Conservation (phyloP, 1,140 invertebrate genomes). For the Drosophila seguyi region DNA sequence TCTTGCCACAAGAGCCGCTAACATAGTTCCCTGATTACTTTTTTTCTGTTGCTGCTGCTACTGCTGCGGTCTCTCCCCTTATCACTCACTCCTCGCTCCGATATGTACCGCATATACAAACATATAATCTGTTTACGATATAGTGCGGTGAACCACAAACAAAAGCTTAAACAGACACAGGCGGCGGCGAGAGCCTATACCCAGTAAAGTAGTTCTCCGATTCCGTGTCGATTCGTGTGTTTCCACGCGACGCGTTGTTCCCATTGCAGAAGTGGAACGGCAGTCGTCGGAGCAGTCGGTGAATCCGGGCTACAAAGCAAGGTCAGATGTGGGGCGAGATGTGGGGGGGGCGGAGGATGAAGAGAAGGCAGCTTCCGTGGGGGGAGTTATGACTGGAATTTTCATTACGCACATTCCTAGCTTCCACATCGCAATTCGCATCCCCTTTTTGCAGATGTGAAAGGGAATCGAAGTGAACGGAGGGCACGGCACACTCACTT, state of each 20-base stretch:
- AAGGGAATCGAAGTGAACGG: slow-evolving; percentile 11
- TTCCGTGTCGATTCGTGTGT: background rate
- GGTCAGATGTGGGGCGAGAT: slow-evolving; percentile 10
- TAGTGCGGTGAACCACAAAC: slow-evolving; percentile 34
- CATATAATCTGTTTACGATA: slow-evolving; percentile 9
- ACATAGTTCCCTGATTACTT: slow-evolving; percentile 17
- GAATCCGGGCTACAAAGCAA: slow-evolving; percentile 23
- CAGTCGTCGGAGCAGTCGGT: slow-evolving; percentile 25
- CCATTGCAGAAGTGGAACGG: slow-evolving; percentile 38
- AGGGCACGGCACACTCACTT: slow-evolving; percentile 2
- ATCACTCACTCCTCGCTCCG: slow-evolving; percentile 15
- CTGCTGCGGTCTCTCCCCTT: slow-evolving; percentile 19
- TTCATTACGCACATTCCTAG: slow-evolving; percentile 15
- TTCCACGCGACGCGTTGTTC: background rate
- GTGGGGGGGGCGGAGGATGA: background rate
- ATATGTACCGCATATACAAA: slow-evolving; percentile 12
- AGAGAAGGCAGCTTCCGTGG: background rate
- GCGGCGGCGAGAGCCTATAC: slow-evolving; percentile 8
- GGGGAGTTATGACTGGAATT: slow-evolving; percentile 34
- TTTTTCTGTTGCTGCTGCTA: background rate
- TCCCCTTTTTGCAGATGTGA: slow-evolving; percentile 18
- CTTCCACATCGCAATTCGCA: slow-evolving; percentile 5
- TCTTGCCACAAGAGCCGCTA: slow-evolving; percentile 23
- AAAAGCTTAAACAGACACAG: slow-evolving; percentile 16
- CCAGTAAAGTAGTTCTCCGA: slow-evolving; percentile 5